Evolutionary conservation across 2,797 vertebrate genomes (phyloP).

Genomic region (Hephaestus fuliginosus): DNA sequence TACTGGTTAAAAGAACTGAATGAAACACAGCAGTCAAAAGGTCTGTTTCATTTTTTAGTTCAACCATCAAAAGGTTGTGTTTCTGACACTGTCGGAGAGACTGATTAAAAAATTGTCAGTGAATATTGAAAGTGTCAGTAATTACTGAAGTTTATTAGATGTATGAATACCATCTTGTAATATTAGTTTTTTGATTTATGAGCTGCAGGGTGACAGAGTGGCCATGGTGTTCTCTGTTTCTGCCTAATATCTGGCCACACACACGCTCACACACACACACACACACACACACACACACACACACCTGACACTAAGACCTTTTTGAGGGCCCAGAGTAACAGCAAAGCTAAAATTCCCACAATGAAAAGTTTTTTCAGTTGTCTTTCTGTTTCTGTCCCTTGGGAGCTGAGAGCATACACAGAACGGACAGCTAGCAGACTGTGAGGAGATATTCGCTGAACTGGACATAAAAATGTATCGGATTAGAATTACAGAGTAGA

Average conservation of each 20-base stretch:
- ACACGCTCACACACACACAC: not conserved
- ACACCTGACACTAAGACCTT: too few relatives aligned
- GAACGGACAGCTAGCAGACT: too few relatives aligned
- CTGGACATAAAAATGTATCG: too few relatives aligned
- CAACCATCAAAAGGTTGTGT: constrained; percentile 10
- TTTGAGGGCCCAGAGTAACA: too few relatives aligned
- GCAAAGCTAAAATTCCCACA: too few relatives aligned
- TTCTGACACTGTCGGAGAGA: constrained; percentile 11
- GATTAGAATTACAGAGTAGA: too few relatives aligned
- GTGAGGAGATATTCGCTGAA: too few relatives aligned
- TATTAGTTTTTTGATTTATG: constrained; percentile 45
- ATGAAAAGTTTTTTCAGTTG: too few relatives aligned
- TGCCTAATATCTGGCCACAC: not conserved
- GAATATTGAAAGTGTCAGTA: constrained; percentile 23
- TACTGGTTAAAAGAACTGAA: constrained; percentile 11
- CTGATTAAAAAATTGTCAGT: constrained; percentile 23
- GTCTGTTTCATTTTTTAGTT: not conserved
- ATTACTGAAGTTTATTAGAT: constrained; percentile 17
- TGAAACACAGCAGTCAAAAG: constrained; percentile 13
- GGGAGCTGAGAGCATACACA: too few relatives aligned
- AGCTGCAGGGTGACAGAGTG: constrained; percentile 4
- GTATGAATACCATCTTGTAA: constrained; percentile 12
- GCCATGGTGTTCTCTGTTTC: not conserved
- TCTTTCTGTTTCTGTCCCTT: too few relatives aligned
- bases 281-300: not conserved